These are phyloP conservation scores for Philotrypesis tridentata DNA, from an alignment of 1,140 invertebrate species.

Conservation along the genomic window DNA sequence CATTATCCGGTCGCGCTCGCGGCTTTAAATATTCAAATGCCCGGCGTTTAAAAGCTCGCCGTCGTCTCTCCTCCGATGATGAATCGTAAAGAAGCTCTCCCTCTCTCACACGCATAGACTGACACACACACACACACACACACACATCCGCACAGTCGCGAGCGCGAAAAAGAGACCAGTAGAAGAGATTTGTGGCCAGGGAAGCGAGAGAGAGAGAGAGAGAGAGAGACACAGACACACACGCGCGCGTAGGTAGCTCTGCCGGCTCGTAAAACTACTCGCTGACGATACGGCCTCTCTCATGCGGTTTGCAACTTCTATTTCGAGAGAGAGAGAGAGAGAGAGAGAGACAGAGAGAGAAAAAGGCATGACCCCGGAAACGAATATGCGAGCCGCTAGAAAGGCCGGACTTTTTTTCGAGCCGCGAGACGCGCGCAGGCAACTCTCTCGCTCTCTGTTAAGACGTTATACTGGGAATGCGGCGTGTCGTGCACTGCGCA, in stretches of 20 bases:
- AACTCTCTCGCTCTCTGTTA: constrained; percentile 25
- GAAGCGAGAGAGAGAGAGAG: constrained; percentile 38
- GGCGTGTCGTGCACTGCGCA: constrained; percentile 19
- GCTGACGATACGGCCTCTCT: constrained; percentile 62
- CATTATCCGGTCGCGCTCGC: constrained; percentile 27
- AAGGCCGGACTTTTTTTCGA: constrained; percentile 20
- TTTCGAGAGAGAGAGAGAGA: constrained; percentile 60
- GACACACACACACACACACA: too few relatives aligned
- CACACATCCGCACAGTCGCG: too few relatives aligned
- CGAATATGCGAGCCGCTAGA: constrained; percentile 50
- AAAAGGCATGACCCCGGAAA: constrained; percentile 69
- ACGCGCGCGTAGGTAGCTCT: constrained; percentile 62
- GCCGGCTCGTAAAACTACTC: constrained; percentile 68
- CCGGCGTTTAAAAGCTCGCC: constrained; percentile 15
- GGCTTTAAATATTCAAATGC: constrained; percentile 43
- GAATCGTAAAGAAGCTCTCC: constrained; percentile 38
- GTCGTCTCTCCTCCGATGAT: constrained; percentile 34
- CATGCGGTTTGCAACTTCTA: constrained; percentile 66
- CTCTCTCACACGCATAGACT: background rate
- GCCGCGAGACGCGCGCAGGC: background rate
- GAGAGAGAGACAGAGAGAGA: too few relatives aligned
- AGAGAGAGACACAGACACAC: background rate
- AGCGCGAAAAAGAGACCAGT: constrained; percentile 37
- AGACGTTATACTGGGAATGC: constrained; percentile 48
- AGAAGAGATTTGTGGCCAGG: constrained; percentile 59